Base-by-base conservation (phyloP, 1,140 invertebrate genomes). In the Drosophila santomea region DNA sequence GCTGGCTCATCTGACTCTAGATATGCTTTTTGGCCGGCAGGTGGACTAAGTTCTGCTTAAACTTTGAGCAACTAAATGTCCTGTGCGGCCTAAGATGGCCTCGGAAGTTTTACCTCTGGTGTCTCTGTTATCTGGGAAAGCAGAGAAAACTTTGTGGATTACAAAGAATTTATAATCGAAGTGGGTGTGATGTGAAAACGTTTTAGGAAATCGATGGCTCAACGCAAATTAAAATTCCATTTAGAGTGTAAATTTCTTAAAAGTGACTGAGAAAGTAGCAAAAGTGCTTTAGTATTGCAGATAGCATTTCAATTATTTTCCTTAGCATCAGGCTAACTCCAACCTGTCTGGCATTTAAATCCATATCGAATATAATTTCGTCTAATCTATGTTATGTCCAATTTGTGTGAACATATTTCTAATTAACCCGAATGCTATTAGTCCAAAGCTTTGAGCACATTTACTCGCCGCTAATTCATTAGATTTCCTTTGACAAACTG, bases 361-460 rank as follows among this genome's bases (percentile, higher is more conserved):
- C 55, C 60, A 68, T 78, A 78, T 55, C 59, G 51, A 51, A 43
- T 45, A 23, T 39, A 50, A 57, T 57, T 57, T 44, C 58, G 74
- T 66, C 50, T 78, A 82, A 82, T 83, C 75, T 64, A 62, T 69
- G 73, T 38, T 64, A 62, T 66, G 73, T 38, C 62, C 61, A 77
- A 85, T 84, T 80, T 52, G 48, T 54, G 56, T 47, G 62, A 85
- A 81, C 80, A 80, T 63, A 43, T 64, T 55, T 44, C 62, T 85
- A 84, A 85, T 84, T 85, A 86, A 78, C 17, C 14, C 36, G 62
- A 63, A 63, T 82, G 80, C 59, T 55, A 77, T 62, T 82, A 63
- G 50, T 25, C 20, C 51, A 64, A 51, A 56, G 69, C 72, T 64
- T 74, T 50, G 64, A 69, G n/a, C 51, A 39, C 51, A 71, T 48